A percentile compares a stretch with the other conserved stretches of the same genome.
These are phyloP conservation scores for Agrypnia vestita DNA, from an alignment of 1,140 invertebrate species.

Conservation along the genomic window DNA sequence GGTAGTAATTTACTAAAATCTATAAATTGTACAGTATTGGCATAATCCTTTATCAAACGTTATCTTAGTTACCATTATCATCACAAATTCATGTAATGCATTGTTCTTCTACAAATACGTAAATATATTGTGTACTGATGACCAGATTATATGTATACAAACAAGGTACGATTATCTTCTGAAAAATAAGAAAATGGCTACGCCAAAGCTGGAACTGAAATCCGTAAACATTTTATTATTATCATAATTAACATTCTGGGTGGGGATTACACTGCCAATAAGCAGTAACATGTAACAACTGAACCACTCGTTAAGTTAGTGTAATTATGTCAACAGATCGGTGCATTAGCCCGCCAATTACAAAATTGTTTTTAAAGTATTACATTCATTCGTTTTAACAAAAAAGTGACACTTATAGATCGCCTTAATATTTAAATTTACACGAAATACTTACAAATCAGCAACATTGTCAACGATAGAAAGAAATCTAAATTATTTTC, in stretches of 20 bases:
- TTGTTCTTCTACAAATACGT: too few species aligned
- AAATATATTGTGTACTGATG: too few species aligned
- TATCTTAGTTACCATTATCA: too few species aligned
- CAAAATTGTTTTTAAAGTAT: conserved; percentile 18
- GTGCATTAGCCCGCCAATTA: conserved; percentile 38
- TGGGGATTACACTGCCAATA: conserved; percentile 14
- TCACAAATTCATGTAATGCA: too few species aligned
- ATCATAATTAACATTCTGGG: background rate
- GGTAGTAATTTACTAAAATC: too few species aligned
- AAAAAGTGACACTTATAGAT: background rate
- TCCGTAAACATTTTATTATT: background rate
- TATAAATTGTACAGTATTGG: too few species aligned
- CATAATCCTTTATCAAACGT: too few species aligned
- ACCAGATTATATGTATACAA: too few species aligned
- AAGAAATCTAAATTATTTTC: background rate
- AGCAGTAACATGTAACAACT: conserved; percentile 11
- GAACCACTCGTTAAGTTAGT: conserved; percentile 3
- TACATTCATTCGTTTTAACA: background rate
- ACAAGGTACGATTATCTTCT: too few species aligned
- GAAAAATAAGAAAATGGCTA: too few species aligned
- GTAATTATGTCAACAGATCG: conserved; percentile 11
- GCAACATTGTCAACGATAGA: too few species aligned
- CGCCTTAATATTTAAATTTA: background rate
- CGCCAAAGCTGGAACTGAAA: too few species aligned
- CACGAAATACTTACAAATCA: background rate